A percentile compares a stretch with the other conserved stretches of the same genome.
Evolutionary conservation across 2,797 vertebrate genomes (phyloP).

Genomic region (Cottoperca gobio): DNA sequence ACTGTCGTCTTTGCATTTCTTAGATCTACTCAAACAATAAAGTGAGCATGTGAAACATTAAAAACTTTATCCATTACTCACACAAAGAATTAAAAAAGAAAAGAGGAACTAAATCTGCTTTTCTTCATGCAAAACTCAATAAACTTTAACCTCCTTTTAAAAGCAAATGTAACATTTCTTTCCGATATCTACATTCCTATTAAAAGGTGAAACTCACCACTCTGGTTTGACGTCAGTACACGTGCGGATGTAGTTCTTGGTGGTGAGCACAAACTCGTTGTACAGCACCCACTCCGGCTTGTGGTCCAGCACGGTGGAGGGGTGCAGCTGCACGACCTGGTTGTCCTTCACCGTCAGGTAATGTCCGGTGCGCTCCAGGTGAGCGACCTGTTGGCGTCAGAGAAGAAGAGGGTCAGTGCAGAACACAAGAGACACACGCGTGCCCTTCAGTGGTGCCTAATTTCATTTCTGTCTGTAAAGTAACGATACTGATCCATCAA

Average conservation of each 20-base stretch:
- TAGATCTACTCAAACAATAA: neutral
- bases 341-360: constrained; percentile 99
- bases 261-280: constrained; percentile 98
- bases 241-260: constrained; percentile 98
- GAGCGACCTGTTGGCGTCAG: constrained; percentile 89
- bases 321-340: constrained; percentile 98
- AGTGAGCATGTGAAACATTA: neutral
- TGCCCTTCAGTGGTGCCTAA: fast-evolving
- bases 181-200: neutral
- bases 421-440: neutral
- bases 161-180: neutral
- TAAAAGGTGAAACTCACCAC: constrained; percentile 85
- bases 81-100: neutral
- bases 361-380: constrained; percentile 97
- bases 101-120: neutral
- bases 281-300: constrained; percentile 99
- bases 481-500: neutral
- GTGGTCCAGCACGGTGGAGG: constrained; percentile 97
- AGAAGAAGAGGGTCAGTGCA: neutral
- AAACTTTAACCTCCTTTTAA: no score
- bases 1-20: neutral
- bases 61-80: neutral
- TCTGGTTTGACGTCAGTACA: constrained; percentile 98
- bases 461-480: neutral
- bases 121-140: no score